Conservation (phyloP, 2,888 invertebrate genomes). For the Phaedon cochleariae region DNA sequence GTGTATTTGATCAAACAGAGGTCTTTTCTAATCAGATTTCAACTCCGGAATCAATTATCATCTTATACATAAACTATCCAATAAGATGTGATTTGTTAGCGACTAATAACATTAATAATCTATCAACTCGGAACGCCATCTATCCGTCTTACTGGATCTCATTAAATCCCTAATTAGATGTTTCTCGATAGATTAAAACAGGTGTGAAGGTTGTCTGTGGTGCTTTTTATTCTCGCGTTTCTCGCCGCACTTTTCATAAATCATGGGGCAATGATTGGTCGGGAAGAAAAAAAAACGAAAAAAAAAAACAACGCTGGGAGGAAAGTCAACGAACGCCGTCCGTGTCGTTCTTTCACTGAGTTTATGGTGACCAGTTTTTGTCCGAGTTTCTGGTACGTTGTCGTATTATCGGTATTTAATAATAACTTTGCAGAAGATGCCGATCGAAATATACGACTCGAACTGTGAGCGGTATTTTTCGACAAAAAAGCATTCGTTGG, state of each 20-base stretch:
- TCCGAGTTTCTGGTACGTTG: neutral
- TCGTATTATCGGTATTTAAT: neutral
- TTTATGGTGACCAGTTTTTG: conserved; percentile 1
- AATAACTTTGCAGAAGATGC: neutral
- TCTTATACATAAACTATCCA: too few relatives aligned
- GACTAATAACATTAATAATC: too few relatives aligned
- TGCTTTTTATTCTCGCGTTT: neutral
- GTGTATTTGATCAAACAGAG: too few relatives aligned
- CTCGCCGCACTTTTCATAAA: neutral
- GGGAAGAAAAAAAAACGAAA: neutral
- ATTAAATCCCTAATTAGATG: conserved; percentile 22
- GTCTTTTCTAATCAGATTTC: conserved; percentile 27
- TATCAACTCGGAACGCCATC: neutral
- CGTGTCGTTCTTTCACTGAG: neutral
- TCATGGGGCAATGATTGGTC: neutral
- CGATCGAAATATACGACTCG: neutral
- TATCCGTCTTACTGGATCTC: neutral
- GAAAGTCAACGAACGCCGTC: neutral
- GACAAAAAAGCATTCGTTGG: neutral
- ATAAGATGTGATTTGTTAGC: too few relatives aligned
- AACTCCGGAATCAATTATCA: too few relatives aligned
- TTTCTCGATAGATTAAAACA: conserved; percentile 16
- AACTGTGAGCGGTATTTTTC: neutral
- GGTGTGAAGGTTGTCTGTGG: conserved; percentile 27
- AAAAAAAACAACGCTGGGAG: neutral